Evolutionary conservation across 2,113 vertebrate genomes (phyloP), one percentile per base, ranked within the genome.

Genomic region (Pollimyrus isidori): DNA sequence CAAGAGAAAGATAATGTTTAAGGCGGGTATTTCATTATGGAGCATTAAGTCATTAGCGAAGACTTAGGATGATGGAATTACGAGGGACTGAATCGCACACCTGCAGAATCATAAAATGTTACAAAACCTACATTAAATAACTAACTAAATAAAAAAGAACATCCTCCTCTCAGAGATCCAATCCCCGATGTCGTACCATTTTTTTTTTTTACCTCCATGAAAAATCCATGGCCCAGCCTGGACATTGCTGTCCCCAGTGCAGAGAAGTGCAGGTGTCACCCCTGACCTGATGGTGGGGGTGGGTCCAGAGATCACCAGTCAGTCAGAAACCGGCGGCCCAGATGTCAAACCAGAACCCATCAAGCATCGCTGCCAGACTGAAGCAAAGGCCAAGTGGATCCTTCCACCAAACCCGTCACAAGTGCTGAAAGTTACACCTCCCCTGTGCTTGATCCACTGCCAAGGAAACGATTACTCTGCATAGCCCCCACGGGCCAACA

Each of bases 381-480:
- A 87, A 35, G 46, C 30, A 62, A 53, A 80, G 83, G 62, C 35
- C 35, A 53, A 21, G 86, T 26, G 17, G 86, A 87, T 76, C 26
- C 65, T 87, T 69, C 49, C 13, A 87, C 53, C 35, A 89, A 30
- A n/a, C 62, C 2, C 35, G 17, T 17, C 73, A 26, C 35, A 26
- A 45, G 26, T 46, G 26, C 48, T 87, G 45, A 73, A 92, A 89
- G 91, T 89, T 90, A 26, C 62, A 87, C 90, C 93, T 76, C 86
- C 87, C 58, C 84, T 0, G 4, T 62, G 52, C 87, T 19, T 52
- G 83, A 45, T 90, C 65, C 83, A 86, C 69, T 62, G 90, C 91
- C 56, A 87, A 83, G 23, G 62, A 92, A 93, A 91, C 87, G 84
- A 91, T 92, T 87, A 87, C 49, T 86, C 53, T 76, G 92, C 93